Percentiles rank a stretch among this genome's conserved stretches.
Conservation (phyloP, 2,888 invertebrate genomes). For the Melieria omissa region DNA sequence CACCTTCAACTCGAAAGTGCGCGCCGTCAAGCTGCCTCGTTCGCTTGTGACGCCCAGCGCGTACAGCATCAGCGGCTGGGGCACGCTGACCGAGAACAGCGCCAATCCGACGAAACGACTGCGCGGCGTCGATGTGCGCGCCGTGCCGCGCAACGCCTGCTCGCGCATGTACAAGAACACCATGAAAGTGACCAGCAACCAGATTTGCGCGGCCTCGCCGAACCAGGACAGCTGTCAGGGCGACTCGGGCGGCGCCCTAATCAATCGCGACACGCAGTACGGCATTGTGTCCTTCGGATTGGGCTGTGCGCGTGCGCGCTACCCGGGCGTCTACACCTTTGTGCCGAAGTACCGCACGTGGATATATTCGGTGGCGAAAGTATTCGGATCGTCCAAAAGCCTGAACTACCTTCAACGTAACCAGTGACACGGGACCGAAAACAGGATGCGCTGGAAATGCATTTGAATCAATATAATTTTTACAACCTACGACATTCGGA, state of each 20-base stretch:
- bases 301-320: constrained; percentile 68
- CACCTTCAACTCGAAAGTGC: constrained; percentile 6
- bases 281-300: constrained; percentile 75
- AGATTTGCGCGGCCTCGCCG: constrained; percentile 18
- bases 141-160: constrained; percentile 8
- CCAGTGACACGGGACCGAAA: too few relatives aligned
- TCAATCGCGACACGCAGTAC: constrained; percentile 56
- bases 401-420: too few relatives aligned
- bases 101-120: constrained; percentile 1
- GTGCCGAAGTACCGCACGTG: constrained; percentile 61
- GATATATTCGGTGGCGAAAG: constrained; percentile 9
- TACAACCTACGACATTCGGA: too few relatives aligned
- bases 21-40: constrained; percentile 9
- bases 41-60: neutral
- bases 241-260: constrained; percentile 60
- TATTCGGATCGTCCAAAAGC: neutral
- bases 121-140: constrained; percentile 15
- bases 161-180: neutral
- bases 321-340: constrained; percentile 81
- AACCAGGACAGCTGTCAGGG: constrained; percentile 26
- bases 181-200: constrained; percentile 1
- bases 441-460: too few relatives aligned
- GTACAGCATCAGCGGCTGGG: constrained; percentile 32
- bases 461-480: too few relatives aligned
- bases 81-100: neutral